phyloP scores from a whole-genome alignment of 30 jellyfish, hydroid and myxozoan genomes.

The Aurelia coerulea region DNA sequence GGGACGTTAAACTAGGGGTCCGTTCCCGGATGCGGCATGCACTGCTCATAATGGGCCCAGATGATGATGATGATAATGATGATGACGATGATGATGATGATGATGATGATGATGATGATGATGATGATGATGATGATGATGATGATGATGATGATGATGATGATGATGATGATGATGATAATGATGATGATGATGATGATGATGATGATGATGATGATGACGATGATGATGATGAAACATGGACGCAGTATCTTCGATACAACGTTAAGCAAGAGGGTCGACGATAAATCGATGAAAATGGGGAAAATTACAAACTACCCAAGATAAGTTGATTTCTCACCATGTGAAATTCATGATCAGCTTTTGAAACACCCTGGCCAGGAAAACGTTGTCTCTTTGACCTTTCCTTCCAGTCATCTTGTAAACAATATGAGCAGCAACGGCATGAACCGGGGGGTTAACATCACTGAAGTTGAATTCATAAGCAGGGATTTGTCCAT shows the following conservation, averaged over 20 bases:
- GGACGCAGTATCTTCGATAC: not conserved
- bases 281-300: too few relatives aligned
- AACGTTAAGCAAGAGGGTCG: too few relatives aligned
- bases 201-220: not conserved
- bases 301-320: too few relatives aligned
- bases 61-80: not conserved
- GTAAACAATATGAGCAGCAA: constrained; percentile 79
- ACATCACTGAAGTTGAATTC: constrained; percentile 93
- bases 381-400: constrained; percentile 72
- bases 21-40: too few relatives aligned
- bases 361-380: constrained; percentile 90
- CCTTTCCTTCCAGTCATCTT: constrained; percentile 92
- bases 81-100: not conserved
- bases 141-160: not conserved
- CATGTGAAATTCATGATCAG: constrained; percentile 93
- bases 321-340: constrained; percentile 17
- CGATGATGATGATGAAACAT: not conserved
- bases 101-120: not conserved
- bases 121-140: not conserved
- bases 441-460: constrained; percentile 94
- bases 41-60: not conserved
- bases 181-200: not conserved
- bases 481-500: constrained; percentile 94
- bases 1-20: too few relatives aligned
- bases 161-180: not conserved